Evolutionary conservation across 2,888 invertebrate species (phyloP).

Genomic region (Caenorhabditis imperialis): DNA sequence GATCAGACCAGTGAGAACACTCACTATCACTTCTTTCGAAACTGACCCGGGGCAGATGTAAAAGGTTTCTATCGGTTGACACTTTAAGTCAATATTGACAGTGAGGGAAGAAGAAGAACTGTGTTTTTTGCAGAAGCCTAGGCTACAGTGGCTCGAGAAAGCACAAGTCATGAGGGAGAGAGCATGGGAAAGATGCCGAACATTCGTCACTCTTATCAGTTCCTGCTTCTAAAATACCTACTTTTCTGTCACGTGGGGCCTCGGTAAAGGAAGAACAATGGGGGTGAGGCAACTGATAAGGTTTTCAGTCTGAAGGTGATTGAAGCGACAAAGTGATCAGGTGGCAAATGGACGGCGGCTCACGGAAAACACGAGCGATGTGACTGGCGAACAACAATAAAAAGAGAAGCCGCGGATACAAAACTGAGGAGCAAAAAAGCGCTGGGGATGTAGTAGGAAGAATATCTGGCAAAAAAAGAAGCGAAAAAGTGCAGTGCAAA

Average conservation of each 20-base stretch:
- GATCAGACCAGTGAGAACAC: background rate
- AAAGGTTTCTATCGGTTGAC: constrained; percentile 17
- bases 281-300: constrained; percentile 15
- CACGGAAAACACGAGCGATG: background rate
- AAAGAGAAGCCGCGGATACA: background rate
- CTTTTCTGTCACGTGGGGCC: constrained; percentile 39
- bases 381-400: background rate
- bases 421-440: background rate
- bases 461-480: background rate
- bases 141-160: too few species aligned
- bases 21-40: constrained; percentile 5
- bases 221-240: constrained; percentile 12
- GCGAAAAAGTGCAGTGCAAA: constrained; percentile 5
- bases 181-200: background rate
- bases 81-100: constrained; percentile 36
- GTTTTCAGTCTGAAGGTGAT: too few species aligned
- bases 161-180: constrained; percentile 4
- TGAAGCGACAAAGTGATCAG: too few species aligned
- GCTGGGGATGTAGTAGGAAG: background rate
- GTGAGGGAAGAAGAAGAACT: constrained; percentile 1
- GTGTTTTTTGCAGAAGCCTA: constrained; percentile 10
- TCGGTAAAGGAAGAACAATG: constrained; percentile 31
- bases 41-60: constrained; percentile 9
- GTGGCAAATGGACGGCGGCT: too few species aligned
- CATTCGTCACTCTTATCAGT: background rate